Evolutionary conservation across 2,888 invertebrate species (phyloP).

Genomic region (Diloba caeruleocephala): DNA sequence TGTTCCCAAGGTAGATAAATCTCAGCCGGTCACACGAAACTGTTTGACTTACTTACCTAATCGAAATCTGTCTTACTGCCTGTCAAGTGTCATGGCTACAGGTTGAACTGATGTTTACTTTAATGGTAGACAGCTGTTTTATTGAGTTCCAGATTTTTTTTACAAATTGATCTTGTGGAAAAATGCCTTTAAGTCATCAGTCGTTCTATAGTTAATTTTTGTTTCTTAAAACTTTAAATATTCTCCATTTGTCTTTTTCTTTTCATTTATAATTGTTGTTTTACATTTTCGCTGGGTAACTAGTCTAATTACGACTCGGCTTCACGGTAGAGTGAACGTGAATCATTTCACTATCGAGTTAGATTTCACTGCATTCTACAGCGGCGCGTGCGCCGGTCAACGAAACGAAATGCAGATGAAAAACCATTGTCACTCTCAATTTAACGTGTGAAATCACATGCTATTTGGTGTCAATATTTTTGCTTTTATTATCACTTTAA

Average conservation of each 20-base stretch:
- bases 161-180: too few species aligned
- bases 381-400: conserved; percentile 41
- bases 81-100: too few species aligned
- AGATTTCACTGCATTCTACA: conserved; percentile 69
- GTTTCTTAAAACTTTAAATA: too few species aligned
- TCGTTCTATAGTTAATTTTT: too few species aligned
- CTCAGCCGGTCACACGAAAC: too few species aligned
- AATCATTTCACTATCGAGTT: conserved; percentile 71
- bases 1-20: too few species aligned
- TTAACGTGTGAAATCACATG: conserved; percentile 50
- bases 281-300: conserved; percentile 8
- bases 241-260: too few species aligned
- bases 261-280: conserved; percentile 20
- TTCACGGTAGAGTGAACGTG: conserved; percentile 57
- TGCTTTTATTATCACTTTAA: conserved; percentile 11
- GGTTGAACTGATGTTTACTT: conserved; percentile 1
- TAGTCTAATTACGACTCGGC: conserved; percentile 29
- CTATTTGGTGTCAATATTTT: conserved; percentile 8
- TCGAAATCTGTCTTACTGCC: background rate
- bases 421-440: conserved; percentile 53
- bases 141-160: conserved; percentile 1
- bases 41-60: too few species aligned
- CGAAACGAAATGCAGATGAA: conserved; percentile 35
- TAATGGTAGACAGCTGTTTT: background rate
- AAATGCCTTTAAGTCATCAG: too few species aligned